Conservation (phyloP, 2,888 invertebrate genomes). For the Corythucha ciliata region DNA sequence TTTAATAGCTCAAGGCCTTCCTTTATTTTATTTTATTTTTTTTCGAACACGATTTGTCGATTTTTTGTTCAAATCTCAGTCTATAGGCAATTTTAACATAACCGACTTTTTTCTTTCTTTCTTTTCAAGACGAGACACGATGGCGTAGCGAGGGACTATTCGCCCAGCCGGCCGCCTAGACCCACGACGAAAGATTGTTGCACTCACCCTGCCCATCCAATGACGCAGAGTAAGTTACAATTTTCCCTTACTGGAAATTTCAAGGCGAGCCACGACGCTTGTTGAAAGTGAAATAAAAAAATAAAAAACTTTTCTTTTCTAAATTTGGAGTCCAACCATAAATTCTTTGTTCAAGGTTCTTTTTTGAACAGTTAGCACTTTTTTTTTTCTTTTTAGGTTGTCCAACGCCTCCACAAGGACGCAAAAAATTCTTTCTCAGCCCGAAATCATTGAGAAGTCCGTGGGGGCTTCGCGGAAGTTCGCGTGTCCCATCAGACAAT, state of each 20-base stretch:
- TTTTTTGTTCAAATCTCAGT: no score
- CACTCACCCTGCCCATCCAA: constrained; percentile 44
- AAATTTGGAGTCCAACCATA: no score
- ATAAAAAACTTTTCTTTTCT: no score
- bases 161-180: constrained; percentile 41
- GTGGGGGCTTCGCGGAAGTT: constrained; percentile 43
- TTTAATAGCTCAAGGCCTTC: neutral
- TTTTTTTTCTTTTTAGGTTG: constrained; percentile 48
- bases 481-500: constrained; percentile 38
- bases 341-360: no score
- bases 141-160: constrained; percentile 33
- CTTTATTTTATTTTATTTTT: neutral
- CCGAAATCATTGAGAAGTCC: constrained; percentile 70
- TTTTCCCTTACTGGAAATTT: no score
- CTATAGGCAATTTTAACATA: no score
- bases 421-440: constrained; percentile 72
- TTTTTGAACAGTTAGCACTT: no score
- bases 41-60: no score
- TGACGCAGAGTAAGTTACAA: constrained; percentile 51
- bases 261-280: no score
- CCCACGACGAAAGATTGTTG: constrained; percentile 34
- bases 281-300: no score
- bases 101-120: constrained; percentile 9
- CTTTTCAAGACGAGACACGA: constrained; percentile 36
- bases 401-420: constrained; percentile 68